phyloP scores from a whole-genome alignment of 2,113 vertebrate genomes.

The Leptobrachium ailaonicum region DNA sequence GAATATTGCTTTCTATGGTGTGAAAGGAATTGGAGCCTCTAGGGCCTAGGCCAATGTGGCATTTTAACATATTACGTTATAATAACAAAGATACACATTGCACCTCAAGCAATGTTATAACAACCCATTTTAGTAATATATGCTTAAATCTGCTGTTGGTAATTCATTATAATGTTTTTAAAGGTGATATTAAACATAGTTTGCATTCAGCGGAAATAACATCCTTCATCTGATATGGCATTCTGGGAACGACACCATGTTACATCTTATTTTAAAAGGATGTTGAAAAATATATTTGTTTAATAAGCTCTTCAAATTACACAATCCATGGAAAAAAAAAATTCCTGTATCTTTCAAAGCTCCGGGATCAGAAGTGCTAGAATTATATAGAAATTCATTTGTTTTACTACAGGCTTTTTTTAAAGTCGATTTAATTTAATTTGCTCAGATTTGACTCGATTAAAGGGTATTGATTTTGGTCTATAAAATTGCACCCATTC shows the following conservation, averaged over 20 bases:
- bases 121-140: neutral
- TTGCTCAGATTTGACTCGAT: slow-evolving; percentile 63
- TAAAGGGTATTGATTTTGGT: slow-evolving; percentile 65
- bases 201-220: neutral
- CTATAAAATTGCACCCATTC: slow-evolving; percentile 61
- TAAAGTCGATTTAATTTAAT: slow-evolving; percentile 62
- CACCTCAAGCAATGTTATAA: neutral
- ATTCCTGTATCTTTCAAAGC: slow-evolving; percentile 15
- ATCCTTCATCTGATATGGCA: neutral
- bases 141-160: neutral
- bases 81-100: neutral
- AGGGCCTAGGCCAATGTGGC: neutral
- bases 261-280: slow-evolving; percentile 1
- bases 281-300: slow-evolving; percentile 1
- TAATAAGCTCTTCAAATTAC: neutral
- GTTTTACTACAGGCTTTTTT: slow-evolving; percentile 50
- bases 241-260: neutral
- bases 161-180: slow-evolving; percentile 3
- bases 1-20: neutral
- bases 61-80: neutral
- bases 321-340: neutral
- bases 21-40: neutral
- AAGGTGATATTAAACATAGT: slow-evolving; percentile 5
- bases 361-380: neutral
- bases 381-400: slow-evolving; percentile 23